phyloP scores from a whole-genome alignment of 1,140 invertebrate genomes.

The Aphaenogaster ashmeadi region DNA sequence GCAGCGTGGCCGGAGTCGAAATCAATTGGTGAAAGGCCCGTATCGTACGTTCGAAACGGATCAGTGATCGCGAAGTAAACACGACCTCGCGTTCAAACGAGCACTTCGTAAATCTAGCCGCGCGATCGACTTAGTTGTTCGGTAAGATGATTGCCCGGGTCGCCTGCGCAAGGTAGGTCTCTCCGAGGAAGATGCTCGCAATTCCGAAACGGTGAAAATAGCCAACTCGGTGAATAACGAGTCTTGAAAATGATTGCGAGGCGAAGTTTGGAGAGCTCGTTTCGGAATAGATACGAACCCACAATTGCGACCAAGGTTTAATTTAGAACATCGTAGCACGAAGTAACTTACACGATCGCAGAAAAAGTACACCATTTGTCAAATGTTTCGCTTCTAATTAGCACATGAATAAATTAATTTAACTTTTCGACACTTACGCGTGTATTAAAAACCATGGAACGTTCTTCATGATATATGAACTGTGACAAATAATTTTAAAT shows the following conservation, averaged over 20 bases:
- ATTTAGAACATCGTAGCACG: not conserved
- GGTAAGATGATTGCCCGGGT: conserved; percentile 26
- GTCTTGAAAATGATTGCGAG: conserved; percentile 23
- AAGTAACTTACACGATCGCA: not conserved
- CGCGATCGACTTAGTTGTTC: conserved; percentile 33
- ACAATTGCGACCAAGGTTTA: conserved; percentile 12
- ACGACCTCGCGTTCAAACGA: conserved; percentile 16
- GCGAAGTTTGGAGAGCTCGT: conserved; percentile 18
- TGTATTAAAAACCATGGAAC: not conserved
- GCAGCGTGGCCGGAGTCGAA: not conserved
- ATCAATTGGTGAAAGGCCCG: conserved; percentile 24
- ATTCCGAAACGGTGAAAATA: not conserved
- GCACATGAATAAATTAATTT: not conserved
- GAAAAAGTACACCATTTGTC: not conserved
- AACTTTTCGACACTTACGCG: not conserved
- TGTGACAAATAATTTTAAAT: not conserved
- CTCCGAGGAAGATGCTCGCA: not conserved
- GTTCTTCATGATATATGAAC: not conserved
- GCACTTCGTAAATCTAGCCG: conserved; percentile 37
- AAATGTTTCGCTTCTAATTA: conserved; percentile 1
- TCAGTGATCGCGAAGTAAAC: conserved; percentile 35
- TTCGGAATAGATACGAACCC: not conserved
- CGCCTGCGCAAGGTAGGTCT: not conserved
- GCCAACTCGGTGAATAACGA: conserved; percentile 20
- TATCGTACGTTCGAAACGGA: conserved; percentile 31